A percentile compares a stretch with the other conserved stretches of the same genome.
Evolutionary conservation across 2,888 invertebrate species (phyloP).

Genomic region (Ectemnius cavifrons): DNA sequence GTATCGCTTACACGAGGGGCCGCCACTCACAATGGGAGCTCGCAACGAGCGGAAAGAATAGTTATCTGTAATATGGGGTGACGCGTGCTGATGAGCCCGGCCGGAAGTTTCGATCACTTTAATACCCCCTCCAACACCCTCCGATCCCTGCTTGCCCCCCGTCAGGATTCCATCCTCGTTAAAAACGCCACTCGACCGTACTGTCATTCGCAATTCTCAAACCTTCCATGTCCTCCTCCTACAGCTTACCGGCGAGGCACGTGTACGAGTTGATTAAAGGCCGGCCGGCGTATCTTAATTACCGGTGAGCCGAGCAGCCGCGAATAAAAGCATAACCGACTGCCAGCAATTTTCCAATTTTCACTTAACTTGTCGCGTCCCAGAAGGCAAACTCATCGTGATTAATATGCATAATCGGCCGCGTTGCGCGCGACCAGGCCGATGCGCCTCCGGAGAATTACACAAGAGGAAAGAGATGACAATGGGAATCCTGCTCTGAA

Average conservation of each 20-base stretch:
- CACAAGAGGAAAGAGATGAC: no score
- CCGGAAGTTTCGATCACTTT: slow-evolving; percentile 72
- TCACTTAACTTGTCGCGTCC: no score
- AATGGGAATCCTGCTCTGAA: slow-evolving; percentile 2
- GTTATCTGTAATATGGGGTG: slow-evolving; percentile 74
- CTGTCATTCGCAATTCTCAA: slow-evolving; percentile 5
- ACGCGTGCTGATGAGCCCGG: slow-evolving; percentile 74
- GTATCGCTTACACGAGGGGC: slow-evolving; percentile 72
- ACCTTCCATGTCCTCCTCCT: slow-evolving; percentile 25
- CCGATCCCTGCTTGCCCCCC: slow-evolving; percentile 19
- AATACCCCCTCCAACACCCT: not conserved
- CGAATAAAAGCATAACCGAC: no score
- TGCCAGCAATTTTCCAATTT: no score
- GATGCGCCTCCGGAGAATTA: no score
- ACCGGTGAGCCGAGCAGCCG: no score
- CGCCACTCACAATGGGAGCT: slow-evolving; percentile 66
- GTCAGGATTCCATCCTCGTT: slow-evolving; percentile 37
- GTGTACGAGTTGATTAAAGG: slow-evolving; percentile 1
- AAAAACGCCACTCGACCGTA: slow-evolving; percentile 38
- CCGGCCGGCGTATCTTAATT: not conserved
- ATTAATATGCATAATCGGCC: no score
- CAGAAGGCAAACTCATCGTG: no score
- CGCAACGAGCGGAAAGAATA: slow-evolving; percentile 73
- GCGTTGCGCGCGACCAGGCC: no score
- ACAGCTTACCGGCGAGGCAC: not conserved